Evolutionary conservation across 2,797 vertebrate species (phyloP), one percentile per base, ranked within the genome.

Genomic region (Liparis tanakae): DNA sequence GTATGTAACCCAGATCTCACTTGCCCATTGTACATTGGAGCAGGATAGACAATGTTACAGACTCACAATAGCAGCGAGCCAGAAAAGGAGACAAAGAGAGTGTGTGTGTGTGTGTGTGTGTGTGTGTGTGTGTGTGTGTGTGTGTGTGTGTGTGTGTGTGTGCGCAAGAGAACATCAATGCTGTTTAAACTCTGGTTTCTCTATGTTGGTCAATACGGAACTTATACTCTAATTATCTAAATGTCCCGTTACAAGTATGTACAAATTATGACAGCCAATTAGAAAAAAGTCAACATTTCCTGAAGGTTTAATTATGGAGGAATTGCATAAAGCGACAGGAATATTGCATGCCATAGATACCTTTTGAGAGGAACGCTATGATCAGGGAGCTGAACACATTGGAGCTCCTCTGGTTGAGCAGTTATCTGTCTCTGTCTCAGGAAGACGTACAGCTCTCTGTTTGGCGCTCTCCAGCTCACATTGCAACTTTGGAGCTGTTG

Each of bases 1-100:
- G 74, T 62, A 72, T 72, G 75, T 87, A 91, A 86, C 87, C 89
- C 82, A 90, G 90, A 92, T 92, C 89, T 87, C 72, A 70, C 85
- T 79, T 72, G 74, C 85, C 85, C 87, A 61, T 89, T 86, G 77
- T 88, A 78, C 58, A 56, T 53, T 79, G 70, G 63, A 65, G 84
- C 80, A 53, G 67, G 81, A 79, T 46, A 85, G 71, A 87, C 46
- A 7, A 79, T 80, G 83, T 80, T 88, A 37, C 70, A 72, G 69
- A 64, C 70, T 73, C 37, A 64, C 59, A 69, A 64, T 39, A 17
- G 69, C 60, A 76, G 37, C 33, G 66, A 70, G 56, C 25, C 60
- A 76, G 69, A 48, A 8, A 48, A 67, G 44, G 73, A 71, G 17
- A 54, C 50, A 1, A 3, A 10, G 44, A 7, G 44, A 18, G 17